Base-by-base conservation (phyloP, 2,113 vertebrate species). In the Delphinapterus leucas region DNA sequence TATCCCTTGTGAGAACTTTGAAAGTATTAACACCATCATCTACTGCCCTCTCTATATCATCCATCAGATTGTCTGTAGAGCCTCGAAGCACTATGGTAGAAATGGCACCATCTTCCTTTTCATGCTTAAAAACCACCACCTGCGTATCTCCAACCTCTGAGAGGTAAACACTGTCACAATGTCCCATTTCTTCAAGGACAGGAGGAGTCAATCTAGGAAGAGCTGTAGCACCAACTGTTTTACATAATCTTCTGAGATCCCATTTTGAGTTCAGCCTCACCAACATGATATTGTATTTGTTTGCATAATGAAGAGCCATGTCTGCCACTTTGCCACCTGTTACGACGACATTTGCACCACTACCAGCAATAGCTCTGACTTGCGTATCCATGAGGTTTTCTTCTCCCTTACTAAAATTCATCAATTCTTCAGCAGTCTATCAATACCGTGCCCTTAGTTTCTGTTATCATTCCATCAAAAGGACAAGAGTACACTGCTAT, bases 251-350 rank as follows among this genome's bases (percentile, higher is more conserved):
- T 98, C 99, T 99, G 89, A 99, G 99, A 98, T 99, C 99, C 99
- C 99, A 99, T 96, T 99, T 99, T 31, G 99, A 99, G 98, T 99
- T 99, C 15, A 99, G 98, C 97, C 99, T 99, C 95, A 99, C 99
- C 88, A 99, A 97, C 99, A 99, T 99, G 76, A 99, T 99, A 60
- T 99, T 98, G 98, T 99, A 99, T 91, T 99, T 99, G 98, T 99
- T 99, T 88, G 99, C 99, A 68, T 99, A 99, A 98, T 99, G 99
- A 97, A 99, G 99, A 9, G 99, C 99, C 99, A 99, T 99, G 98
- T 99, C 99, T 41, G 99, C 99, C 96, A 99, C 99, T 98, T 99
- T 99, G 63, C 99, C 99, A n/a, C 99, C 99, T 2, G 99, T 99
- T 15, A 99, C 99, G 38, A 99, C 98, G 15, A 99, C 99, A 2